Percentiles rank a stretch among this genome's conserved stretches.
Evolutionary conservation across 1,140 invertebrate genomes (phyloP).

Genomic region (Globodera ellingtonae): DNA sequence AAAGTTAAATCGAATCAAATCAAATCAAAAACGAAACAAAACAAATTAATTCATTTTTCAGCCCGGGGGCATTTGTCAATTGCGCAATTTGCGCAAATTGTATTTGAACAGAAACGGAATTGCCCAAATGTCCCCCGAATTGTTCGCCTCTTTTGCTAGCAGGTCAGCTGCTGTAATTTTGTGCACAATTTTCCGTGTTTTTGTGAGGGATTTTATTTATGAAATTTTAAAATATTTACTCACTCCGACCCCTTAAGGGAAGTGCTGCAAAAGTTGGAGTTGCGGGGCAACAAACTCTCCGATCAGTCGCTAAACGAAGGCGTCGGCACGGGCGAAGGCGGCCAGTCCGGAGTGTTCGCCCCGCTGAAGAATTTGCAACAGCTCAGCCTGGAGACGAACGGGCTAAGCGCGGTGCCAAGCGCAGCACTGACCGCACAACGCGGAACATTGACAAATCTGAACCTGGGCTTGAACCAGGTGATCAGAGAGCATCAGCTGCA

Average conservation of each 20-base stretch:
- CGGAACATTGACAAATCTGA: conserved; percentile 59
- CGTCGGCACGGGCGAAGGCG: not conserved
- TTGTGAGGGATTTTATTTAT: too few relatives aligned
- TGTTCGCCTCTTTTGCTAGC: conserved; percentile 51
- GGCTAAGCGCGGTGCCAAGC: conserved; percentile 59
- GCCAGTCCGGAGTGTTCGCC: conserved; percentile 53
- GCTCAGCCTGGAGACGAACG: conserved; percentile 64
- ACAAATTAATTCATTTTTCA: conserved; percentile 6
- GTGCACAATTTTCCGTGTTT: too few relatives aligned
- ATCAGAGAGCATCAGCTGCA: too few relatives aligned
- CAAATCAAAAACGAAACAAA: conserved; percentile 29
- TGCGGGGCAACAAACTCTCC: conserved; percentile 59
- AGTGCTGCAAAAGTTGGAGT: conserved; percentile 59
- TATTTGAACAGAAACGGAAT: conserved; percentile 64
- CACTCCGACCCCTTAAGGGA: conserved; percentile 29
- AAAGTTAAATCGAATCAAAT: too few relatives aligned
- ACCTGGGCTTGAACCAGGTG: conserved; percentile 63
- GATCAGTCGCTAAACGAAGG: conserved; percentile 43
- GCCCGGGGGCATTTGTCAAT: conserved; percentile 32
- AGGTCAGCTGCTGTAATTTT: too few relatives aligned
- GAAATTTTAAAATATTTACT: too few relatives aligned
- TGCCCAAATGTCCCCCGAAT: conserved; percentile 45
- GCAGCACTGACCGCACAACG: conserved; percentile 56
- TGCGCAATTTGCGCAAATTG: conserved; percentile 59
- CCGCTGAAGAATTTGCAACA: conserved; percentile 59